Base-by-base conservation (phyloP, 2,888 invertebrate genomes). In the Caenorhabditis imperialis region DNA sequence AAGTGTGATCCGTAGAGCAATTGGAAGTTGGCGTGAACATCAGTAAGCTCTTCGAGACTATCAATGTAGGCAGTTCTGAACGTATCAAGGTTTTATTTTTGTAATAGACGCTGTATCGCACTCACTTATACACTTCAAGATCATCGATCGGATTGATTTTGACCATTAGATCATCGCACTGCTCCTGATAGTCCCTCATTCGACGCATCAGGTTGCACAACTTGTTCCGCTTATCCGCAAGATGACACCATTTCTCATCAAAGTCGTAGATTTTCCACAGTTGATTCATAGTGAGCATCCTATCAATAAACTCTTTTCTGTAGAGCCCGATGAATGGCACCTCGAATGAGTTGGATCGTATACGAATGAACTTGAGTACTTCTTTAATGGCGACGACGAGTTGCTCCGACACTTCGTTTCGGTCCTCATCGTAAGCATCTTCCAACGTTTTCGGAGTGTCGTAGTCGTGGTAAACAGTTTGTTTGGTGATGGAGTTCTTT, bases 251-350 rank as follows among this genome's bases (percentile, higher is more conserved):
- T 91, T 94, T 94, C 57, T 94, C 95, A 89, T 98, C 97, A 89
- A 92, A 95, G 86, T 94, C 93, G 90, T 95, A 98, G n/a, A 99
- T 93, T 88, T 94, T 94, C 99, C 99, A 99, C 30, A 99, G 90
- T 88, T 99, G 98, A 85, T 94, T 94, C 57, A 96, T 94, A 81
- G 93, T 94, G 22, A 99, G 90, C 86, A 74, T 23, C 4, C 73
- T 50, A 8, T 94, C 93, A 0, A 98, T 95, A 85, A 96, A 96
- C 89, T 99, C 99, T 89, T 99, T 99, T 25, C 98, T 92, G 88
- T 99, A 99, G 89, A 96, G 97, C 0, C 96, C 95, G 84, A 99
- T 99, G 89, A 99, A 99, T 0, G 99, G 98, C 42, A 98, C 96
- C 69, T 79, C 79, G 44, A 72, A 79, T 1, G 51, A 62, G 38